Base-by-base conservation (phyloP, 2,888 invertebrate species). In the Drosophila paracracens region DNA sequence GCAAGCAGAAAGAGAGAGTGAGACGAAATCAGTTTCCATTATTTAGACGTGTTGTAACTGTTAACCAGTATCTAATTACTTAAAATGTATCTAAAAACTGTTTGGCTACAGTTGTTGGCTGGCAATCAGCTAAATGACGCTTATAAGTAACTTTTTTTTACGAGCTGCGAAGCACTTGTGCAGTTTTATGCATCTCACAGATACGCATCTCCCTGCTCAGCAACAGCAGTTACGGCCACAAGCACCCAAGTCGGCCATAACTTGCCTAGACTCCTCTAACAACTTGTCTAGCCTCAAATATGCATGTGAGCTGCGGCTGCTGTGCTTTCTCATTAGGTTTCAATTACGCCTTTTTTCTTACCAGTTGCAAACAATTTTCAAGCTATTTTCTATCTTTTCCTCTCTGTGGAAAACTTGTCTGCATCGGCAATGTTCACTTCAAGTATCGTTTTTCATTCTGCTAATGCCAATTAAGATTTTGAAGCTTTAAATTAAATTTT, bases 311-410 rank as follows among this genome's bases (percentile, higher is more conserved):
- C 60, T 69, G 70, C 31, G 68, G 68, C 63, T 62, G 62, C 68
- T 73, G 76, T 64, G 66, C 72, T 74, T 74, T 67, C 80, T 82
- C 85, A 88, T 85, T 85, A 85, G 84, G 89, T 88, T 85, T 85
- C 89, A 89, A 89, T 85, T 85, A 85, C 80, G 82, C 65, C 65
- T 58, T 40, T 21, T 58, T 67, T 68, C 27, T 31, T 58, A 27
- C 58, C 71, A 67, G 38, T 56, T 64, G 53, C 31, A 61, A 78
- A 78, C 60, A 53, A 48, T 78, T 80, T 72, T 61, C 61, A 64
- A 72, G 62, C 64, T 57, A 66, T 68, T 57, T 50, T 43, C 16
- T 29, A 48, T 59, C 53, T 29, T 43, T 35, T n/a, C 13, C 27
- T 43, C 13, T 10, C 43, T 48, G 40, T 59, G 57, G 50, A 38